Evolutionary conservation across 2,888 invertebrate genomes (phyloP), one percentile per base, ranked within the genome.

Genomic region (Macaria liturata): DNA sequence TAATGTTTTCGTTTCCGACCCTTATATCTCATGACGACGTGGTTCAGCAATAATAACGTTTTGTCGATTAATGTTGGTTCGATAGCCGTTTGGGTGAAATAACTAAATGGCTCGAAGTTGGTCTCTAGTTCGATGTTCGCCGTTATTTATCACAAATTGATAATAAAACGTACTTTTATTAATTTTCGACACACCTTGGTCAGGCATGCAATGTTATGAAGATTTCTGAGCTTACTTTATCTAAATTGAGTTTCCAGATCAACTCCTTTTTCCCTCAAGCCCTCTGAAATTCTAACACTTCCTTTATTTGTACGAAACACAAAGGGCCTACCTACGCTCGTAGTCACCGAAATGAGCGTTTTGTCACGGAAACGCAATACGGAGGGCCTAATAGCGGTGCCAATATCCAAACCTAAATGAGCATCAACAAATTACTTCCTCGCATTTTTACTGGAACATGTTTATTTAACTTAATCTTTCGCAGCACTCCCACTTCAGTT

Each of bases 211-310:
- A 20, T 2, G 20, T 20, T 20, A 4, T 37, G 34, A 37, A 37
- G 0, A 37, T 6, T 37, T 4, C 34, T 6, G 7, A 37, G 7
- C 34, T 37, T 6, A 37, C 34, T 4, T 37, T 37, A 37, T 37
- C 34, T 37, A 6, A 37, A 37, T 37, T 37, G 34, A 6, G 7
- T 6, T 2, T 37, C 34, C 4, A 37, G 34, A 37, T 37, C 7
- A 37, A 37, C 34, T 37, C 34, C 72, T 76, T 74, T 70, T 71
- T 67, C 71, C 72, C 64, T 71, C 71, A 74, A 75, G 70, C 72
- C 68, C 67, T 66, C 62, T 70, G 74, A 72, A 68, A 37, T 37
- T 37, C 34, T 37, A 37, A 6, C 7, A 7, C 34, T 37, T 37
- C 34, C 3, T 7, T 37, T 37, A 37, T 37, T 37, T 37, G 34